Evolutionary conservation across 2,113 vertebrate genomes (phyloP).

Genomic region (Corythaeola cristata): DNA sequence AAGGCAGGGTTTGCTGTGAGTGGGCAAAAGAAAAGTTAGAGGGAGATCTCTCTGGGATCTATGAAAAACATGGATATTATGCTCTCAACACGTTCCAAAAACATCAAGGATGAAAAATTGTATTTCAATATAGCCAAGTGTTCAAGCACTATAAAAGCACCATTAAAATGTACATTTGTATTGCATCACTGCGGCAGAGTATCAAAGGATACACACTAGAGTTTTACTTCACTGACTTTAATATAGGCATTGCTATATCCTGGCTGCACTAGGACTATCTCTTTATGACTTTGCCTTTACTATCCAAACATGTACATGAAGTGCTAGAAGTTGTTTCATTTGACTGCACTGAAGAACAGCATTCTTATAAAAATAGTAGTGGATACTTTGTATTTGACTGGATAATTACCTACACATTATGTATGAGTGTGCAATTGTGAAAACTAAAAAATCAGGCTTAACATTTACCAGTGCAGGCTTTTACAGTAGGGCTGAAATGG

Average conservation of each 20-base stretch:
- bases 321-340: background rate
- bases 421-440: background rate
- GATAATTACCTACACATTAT: background rate
- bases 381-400: background rate
- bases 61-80: background rate
- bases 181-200: constrained; percentile 36
- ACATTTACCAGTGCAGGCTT: background rate
- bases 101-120: constrained; percentile 18
- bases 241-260: background rate
- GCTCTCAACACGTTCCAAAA: background rate
- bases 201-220: constrained; percentile 23
- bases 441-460: background rate
- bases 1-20: background rate
- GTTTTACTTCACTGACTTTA: constrained; percentile 32
- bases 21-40: background rate
- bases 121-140: background rate
- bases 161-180: constrained; percentile 26
- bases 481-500: background rate
- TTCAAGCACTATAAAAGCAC: constrained; percentile 17
- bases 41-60: background rate
- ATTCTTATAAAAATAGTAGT: background rate
- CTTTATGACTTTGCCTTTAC: background rate
- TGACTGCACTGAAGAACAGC: background rate
- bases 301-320: background rate
- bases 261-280: background rate